Evolutionary conservation across 2,113 vertebrate species (phyloP).

Genomic region (Eptatretus burgeri): DNA sequence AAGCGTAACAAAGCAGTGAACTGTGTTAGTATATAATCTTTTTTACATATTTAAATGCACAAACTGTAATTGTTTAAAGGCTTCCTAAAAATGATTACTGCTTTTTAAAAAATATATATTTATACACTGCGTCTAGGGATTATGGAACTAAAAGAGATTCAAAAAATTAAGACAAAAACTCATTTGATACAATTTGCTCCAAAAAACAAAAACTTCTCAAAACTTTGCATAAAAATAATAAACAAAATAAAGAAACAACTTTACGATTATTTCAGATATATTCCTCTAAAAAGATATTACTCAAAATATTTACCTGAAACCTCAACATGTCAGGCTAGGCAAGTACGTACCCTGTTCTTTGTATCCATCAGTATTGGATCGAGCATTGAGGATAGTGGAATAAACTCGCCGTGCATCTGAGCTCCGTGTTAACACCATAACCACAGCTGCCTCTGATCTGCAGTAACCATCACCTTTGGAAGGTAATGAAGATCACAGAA

Average conservation of each 20-base stretch:
- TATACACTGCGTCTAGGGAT: not conserved
- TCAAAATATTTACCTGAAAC: no score
- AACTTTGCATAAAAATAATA: no score
- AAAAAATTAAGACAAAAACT: no score
- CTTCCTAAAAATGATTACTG: not conserved
- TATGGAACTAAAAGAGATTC: not conserved
- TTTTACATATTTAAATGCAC: not conserved
- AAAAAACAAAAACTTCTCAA: not conserved
- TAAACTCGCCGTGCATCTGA: slow-evolving; percentile 49
- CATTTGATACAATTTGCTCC: no score
- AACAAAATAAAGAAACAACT: no score
- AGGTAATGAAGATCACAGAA: no score
- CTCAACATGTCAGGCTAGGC: not conserved
- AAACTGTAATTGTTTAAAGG: not conserved
- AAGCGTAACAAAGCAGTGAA: no score
- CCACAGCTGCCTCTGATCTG: slow-evolving; percentile 58
- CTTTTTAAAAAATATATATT: not conserved
- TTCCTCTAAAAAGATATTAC: no score
- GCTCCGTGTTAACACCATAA: slow-evolving; percentile 35
- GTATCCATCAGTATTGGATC: slow-evolving; percentile 64
- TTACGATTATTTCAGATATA: no score
- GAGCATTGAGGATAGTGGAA: slow-evolving; percentile 49
- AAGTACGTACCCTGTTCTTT: slow-evolving; percentile 56
- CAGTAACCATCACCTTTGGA: slow-evolving; percentile 56
- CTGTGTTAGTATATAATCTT: no score